Conservation (phyloP, 2,888 invertebrate species). For the Trileptium ribeirensis region DNA sequence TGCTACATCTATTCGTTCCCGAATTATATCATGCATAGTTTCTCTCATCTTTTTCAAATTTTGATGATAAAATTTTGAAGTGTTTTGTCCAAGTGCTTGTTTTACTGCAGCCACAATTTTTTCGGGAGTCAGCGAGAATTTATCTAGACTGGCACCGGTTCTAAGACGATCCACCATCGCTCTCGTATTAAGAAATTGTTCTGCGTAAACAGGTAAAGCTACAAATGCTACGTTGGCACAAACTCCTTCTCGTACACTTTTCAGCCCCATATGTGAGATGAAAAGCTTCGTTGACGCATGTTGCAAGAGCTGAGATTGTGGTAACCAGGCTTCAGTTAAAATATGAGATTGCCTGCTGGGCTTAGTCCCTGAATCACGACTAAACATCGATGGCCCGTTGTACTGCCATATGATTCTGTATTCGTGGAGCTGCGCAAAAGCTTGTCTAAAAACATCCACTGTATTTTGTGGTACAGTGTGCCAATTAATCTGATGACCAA, state of each 20-base stretch:
- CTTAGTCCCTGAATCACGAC: too few relatives aligned
- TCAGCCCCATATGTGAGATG: conserved; percentile 37
- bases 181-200: conserved; percentile 36
- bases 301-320: conserved; percentile 33
- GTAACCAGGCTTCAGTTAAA: conserved; percentile 30
- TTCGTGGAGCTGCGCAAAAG: not conserved
- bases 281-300: conserved; percentile 33
- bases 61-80: not conserved
- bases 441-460: conserved; percentile 7
- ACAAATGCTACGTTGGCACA: conserved; percentile 38
- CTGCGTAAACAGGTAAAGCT: conserved; percentile 39
- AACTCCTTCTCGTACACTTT: conserved; percentile 28
- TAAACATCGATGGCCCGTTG: conserved; percentile 22
- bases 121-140: conserved; percentile 17
- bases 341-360: not conserved
- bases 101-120: not conserved
- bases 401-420: conserved; percentile 31
- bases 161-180: not conserved
- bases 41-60: not conserved
- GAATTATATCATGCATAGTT: not conserved
- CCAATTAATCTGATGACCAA: conserved; percentile 31
- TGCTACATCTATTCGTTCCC: not conserved
- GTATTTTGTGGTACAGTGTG: conserved; percentile 25
- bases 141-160: conserved; percentile 8
- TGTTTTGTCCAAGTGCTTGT: not conserved